A percentile compares a stretch with the other conserved stretches of the same genome.
These are phyloP conservation scores for Hyperoplus lanceolatus DNA, from an alignment of 2,797 vertebrate genomes.

Conservation along the genomic window DNA sequence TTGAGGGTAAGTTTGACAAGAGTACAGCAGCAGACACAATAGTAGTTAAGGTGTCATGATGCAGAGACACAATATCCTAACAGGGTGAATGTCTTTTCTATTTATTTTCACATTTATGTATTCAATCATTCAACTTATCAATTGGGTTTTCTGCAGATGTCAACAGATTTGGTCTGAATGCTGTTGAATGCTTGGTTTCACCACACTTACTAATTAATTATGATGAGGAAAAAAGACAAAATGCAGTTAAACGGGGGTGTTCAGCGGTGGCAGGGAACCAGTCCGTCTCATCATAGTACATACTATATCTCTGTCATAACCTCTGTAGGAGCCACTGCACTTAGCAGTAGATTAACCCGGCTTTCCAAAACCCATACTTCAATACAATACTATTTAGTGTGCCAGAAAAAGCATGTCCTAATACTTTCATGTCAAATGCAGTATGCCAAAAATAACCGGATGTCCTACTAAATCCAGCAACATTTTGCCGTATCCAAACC, in stretches of 20 bases:
- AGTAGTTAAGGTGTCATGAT: background rate
- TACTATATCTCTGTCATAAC: background rate
- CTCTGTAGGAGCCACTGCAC: background rate
- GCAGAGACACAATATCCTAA: background rate
- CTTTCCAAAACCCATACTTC: too few relatives aligned
- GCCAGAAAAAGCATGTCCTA: too few relatives aligned
- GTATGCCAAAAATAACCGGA: too few relatives aligned
- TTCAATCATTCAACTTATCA: background rate
- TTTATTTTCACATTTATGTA: background rate
- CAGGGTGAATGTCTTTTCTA: background rate
- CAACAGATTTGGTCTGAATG: background rate
- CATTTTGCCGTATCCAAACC: too few relatives aligned
- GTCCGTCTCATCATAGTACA: background rate
- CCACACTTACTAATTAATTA: background rate
- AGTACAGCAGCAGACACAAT: background rate
- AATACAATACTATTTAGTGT: too few relatives aligned
- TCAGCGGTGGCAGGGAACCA: background rate
- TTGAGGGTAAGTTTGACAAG: conserved; percentile 77
- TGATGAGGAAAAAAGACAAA: background rate
- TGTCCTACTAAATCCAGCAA: too few relatives aligned
- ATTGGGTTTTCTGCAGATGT: background rate
- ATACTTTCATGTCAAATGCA: too few relatives aligned
- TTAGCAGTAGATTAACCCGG: background rate
- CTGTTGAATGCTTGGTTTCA: background rate
- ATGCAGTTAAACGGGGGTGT: background rate